A percentile compares a stretch with the other conserved stretches of the same genome.
phyloP scores from a whole-genome alignment of 35 echinoderm and acorn worm genomes.

The Diadema setosum region DNA sequence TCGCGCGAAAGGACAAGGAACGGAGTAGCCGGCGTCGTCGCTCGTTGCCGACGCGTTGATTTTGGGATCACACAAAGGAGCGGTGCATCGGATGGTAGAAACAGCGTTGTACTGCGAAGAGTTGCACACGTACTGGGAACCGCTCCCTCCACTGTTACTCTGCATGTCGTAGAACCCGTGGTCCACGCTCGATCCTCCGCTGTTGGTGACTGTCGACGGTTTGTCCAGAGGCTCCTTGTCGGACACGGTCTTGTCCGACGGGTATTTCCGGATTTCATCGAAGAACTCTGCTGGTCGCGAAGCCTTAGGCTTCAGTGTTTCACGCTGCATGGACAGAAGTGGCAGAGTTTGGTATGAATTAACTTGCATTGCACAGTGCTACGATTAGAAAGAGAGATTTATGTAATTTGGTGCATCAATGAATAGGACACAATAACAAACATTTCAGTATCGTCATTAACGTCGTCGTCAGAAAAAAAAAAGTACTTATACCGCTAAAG shows the following conservation, averaged over 20 bases:
- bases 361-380: too few species aligned
- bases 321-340: too few species aligned
- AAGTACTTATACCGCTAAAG: too few species aligned
- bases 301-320: not conserved
- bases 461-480: too few species aligned
- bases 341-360: too few species aligned
- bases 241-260: not conserved
- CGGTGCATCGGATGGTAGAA: not conserved
- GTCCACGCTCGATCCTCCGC: not conserved
- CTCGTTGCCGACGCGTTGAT: too few species aligned
- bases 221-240: not conserved
- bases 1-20: not conserved
- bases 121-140: not conserved
- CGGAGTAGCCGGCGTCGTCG: not conserved
- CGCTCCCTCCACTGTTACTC: not conserved
- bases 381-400: too few species aligned
- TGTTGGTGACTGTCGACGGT: not conserved
- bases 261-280: not conserved
- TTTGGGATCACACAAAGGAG: too few species aligned
- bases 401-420: too few species aligned
- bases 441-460: too few species aligned
- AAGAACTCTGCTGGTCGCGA: not conserved
- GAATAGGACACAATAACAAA: too few species aligned
- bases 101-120: not conserved
- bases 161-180: slow-evolving; percentile 19